Base-by-base conservation (phyloP, 2,797 vertebrate species). In the Sebastes trivittatus region DNA sequence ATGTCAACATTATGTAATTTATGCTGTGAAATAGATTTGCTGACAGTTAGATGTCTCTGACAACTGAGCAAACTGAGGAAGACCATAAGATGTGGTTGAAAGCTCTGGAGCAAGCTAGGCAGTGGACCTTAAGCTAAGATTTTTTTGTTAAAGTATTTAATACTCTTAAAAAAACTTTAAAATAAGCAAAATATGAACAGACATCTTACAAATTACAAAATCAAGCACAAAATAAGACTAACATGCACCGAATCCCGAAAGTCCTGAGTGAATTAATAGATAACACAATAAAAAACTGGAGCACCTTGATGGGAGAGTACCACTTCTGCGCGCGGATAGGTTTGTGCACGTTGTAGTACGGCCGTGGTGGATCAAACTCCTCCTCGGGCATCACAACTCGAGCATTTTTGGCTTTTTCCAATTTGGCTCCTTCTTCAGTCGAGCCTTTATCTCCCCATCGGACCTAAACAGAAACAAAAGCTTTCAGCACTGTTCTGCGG, bases 361-460 rank as follows among this genome's bases (percentile, higher is more conserved):
- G 95, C 38, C 95, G 93, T 3, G 94, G 89, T 14, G 95, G 95
- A 42, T 98, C 97, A 0, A 95, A 97, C 54, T 99, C 98, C 84
- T 98, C 95, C 18, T 95, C 95, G 0, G 98, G 98, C 97, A 99
- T 96, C 92, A 97, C 97, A 29, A 99, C 98, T 2, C 96, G 94
- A n/a, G 98, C 98, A 0, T 99, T 98, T 93, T 99, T 99, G 23
- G 98, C 97, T 76, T 98, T 98, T 93, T 99, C 98, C 85, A 99
- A 63, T 89, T 99, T 99, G 29, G 98, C 98, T 0, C 98, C 98
- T 95, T 99, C 98, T 85, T 99, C 98, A 0, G 98, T 99, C 6
- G 98, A 99, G 46, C 98, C 98, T 83, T 96, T 99, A 77, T 99
- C 98, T 67, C 98, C 98, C 98, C 98, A 99, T 8, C 97, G 97